phyloP scores from a whole-genome alignment of 2,888 invertebrate species.

The Drepana falcataria region DNA sequence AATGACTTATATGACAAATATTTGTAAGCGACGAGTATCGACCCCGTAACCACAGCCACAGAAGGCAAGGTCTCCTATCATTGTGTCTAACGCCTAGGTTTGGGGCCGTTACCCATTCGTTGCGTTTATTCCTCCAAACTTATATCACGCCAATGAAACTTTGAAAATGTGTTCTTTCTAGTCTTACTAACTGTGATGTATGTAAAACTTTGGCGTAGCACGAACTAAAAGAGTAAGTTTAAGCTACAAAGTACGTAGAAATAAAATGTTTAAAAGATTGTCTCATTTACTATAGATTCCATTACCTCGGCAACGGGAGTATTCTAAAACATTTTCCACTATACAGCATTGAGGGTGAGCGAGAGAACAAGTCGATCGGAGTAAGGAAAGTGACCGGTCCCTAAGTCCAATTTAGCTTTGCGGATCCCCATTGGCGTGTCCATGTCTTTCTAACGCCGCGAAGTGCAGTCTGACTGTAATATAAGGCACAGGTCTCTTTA shows the following conservation, averaged over 20 bases:
- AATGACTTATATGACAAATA: too few species aligned
- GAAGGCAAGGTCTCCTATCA: too few species aligned
- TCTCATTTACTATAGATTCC: constrained; percentile 8
- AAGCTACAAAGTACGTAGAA: constrained; percentile 5
- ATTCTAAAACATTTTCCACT: constrained; percentile 10
- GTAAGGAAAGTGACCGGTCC: constrained; percentile 36
- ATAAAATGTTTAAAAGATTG: constrained; percentile 17
- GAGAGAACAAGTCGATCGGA: constrained; percentile 35
- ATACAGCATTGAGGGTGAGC: constrained; percentile 17
- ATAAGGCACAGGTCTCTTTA: neutral
- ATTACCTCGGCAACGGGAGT: constrained; percentile 1
- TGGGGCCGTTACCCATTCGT: too few species aligned
- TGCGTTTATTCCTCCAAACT: too few species aligned
- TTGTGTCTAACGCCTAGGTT: too few species aligned
- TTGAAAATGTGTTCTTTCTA: too few species aligned
- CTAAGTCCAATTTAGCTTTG: constrained; percentile 49
- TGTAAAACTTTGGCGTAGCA: too few species aligned
- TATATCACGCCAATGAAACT: too few species aligned
- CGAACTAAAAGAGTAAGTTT: too few species aligned
- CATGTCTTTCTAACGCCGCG: constrained; percentile 36
- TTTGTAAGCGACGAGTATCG: too few species aligned
- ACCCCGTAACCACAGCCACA: too few species aligned
- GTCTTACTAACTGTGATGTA: too few species aligned
- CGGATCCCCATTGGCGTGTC: constrained; percentile 38
- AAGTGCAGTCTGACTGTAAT: constrained; percentile 29